Evolutionary conservation across 2,888 invertebrate species (phyloP), one percentile per base, ranked within the genome.

Genomic region (Agonopterix arenella): DNA sequence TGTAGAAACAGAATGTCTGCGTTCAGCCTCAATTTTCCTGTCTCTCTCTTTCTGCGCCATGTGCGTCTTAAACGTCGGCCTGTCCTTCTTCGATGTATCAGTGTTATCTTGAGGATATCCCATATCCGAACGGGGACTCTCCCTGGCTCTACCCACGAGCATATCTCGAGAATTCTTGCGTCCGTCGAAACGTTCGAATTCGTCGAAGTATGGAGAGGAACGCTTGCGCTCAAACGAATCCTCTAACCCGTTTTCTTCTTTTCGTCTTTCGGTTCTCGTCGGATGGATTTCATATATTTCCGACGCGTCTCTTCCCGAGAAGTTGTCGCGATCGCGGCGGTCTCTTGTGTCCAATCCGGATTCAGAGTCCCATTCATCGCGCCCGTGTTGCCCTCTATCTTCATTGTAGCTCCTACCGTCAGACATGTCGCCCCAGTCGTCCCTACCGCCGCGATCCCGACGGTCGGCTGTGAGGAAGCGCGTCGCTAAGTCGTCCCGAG

Each of bases 1-100:
- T 0, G 95, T 95, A 0, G 94, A 94, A 0, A 94, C 93, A 0
- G 95, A 94, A 50, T 93, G 92, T 62, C 94, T 91, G 53, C 95
- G 92, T 58, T 95, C 94, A 3, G 93, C 92, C 64, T 95, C 94
- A 50, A 90, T 80, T 57, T 88, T 88, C 49, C 85, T 76, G 45
- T 89, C 86, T 59, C 93, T 84, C 62, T 93, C 92, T 57, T 93
- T 93, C 68, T 92, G 92, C 0, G 90, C 92, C 92, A 93, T 93
- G 66, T 94, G 94, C 1, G 93, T 93, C 62, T 93, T 92, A 64
- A 94, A 94, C 1, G 94, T 94, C 0, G 93, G 92, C 46, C 93
- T 82, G 49, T 92, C 91, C 10, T 83, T 78, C 58, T 89, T 84
- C 10, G 69, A 58, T 0, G 69, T 62, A 44, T 84, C 84, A 1